Evolutionary conservation across 2,797 vertebrate species (phyloP), one percentile per base, ranked within the genome.

Genomic region (Pelochelys cantorii): DNA sequence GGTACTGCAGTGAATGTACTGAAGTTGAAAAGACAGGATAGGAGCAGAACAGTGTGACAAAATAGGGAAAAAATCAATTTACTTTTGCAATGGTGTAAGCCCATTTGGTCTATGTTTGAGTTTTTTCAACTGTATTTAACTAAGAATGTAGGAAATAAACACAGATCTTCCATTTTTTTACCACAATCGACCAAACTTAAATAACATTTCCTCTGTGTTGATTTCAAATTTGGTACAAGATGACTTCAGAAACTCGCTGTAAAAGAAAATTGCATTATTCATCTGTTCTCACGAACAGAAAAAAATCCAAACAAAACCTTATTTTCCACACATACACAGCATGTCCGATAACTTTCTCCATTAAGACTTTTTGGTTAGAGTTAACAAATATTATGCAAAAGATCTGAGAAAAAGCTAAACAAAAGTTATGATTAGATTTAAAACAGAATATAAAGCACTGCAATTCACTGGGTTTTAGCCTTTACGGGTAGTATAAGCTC

Each of bases 381-480:
- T 95, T 85, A 91, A 59, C 81, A 87, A 48, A 87, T 42, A 82
- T 83, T 94, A 62, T 62, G 55, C n/a, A 17, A 91, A 59, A 87
- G 87, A 71, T 94, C 82, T 94, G 91, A 95, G 89, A 96, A 95
- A 54, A 96, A 92, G 88, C 86, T 59, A 95, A 96, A 96, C 95
- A 95, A 97, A 97, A 97, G 91, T 93, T 91, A 85, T 89, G 95
- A 96, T 97, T 95, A 92, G 84, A 97, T 97, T 97, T 97, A 81
- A 93, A 96, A 82, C 83, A 96, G 94, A 90, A 92, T 92, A 93
- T 93, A 91, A 96, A 95, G 87, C 87, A 93, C 84, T 95, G 92
- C 97, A 94, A 96, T 95, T 94, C 95, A 95, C 92, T 93, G 87
- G 81, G 85, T 83, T 93, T 92, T 95, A 91, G 90, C 90, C 96